Conservation (phyloP, 2,113 vertebrate genomes). For the Colaptes auratus region DNA sequence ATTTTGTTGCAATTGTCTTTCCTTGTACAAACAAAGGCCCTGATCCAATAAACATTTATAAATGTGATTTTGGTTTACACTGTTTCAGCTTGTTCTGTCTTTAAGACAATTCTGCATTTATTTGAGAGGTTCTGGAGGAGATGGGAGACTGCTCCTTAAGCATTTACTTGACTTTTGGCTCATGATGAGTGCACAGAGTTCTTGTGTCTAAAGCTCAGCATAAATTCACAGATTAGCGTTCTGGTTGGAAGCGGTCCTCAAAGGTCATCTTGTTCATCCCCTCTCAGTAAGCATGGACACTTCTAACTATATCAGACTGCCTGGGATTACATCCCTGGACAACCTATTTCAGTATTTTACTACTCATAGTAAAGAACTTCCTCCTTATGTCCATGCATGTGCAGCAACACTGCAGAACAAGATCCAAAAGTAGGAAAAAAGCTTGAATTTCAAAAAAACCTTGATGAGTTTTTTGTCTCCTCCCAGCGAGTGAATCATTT, state of each 20-base stretch:
- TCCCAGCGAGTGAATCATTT: not conserved
- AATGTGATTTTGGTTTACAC: not conserved
- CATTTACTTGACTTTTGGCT: not conserved
- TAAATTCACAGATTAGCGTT: no score
- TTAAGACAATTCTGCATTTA: not conserved
- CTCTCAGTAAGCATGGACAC: no score
- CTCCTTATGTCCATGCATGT: not conserved
- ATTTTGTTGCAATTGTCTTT: conserved; percentile 35
- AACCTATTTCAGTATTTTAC: no score
- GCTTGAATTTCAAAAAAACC: not conserved
- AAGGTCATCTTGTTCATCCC: no score
- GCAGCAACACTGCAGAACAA: not conserved
- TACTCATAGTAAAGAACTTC: no score
- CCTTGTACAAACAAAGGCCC: conserved; percentile 23
- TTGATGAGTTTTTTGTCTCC: no score
- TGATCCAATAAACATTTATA: conserved; percentile 19
- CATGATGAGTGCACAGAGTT: not conserved
- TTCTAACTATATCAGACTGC: no score
- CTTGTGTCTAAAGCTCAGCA: not conserved
- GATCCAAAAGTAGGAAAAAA: not conserved
- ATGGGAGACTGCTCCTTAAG: not conserved
- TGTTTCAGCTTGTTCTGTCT: not conserved
- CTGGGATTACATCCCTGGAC: no score
- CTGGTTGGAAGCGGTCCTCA: no score
- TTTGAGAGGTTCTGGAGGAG: not conserved